Percentiles rank a stretch among this genome's conserved stretches.
Conservation (phyloP, 2,113 vertebrate species). For the Nycticryphes semicollaris region DNA sequence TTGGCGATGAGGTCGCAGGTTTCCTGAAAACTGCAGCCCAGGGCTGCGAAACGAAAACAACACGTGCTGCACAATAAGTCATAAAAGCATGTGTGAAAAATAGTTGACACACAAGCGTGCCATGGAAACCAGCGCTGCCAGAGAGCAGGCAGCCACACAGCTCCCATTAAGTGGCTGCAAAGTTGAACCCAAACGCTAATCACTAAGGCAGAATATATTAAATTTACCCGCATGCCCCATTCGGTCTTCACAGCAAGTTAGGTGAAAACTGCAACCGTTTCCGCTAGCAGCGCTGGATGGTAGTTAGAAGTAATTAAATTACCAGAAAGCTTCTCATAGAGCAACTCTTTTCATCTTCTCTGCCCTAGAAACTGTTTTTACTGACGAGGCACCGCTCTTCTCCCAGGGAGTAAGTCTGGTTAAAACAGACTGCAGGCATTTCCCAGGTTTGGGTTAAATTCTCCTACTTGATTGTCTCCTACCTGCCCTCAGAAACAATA, state of each 20-base stretch:
- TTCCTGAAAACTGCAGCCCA: conserved; percentile 31
- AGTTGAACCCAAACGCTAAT: conserved; percentile 26
- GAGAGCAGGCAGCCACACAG: not conserved
- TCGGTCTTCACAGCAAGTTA: conserved; percentile 31
- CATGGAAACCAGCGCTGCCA: conserved; percentile 51
- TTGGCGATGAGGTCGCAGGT: not conserved
- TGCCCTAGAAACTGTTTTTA: conserved; percentile 22
- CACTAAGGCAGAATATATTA: conserved; percentile 43
- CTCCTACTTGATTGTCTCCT: not conserved
- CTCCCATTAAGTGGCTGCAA: conserved; percentile 40
- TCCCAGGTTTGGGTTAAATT: not conserved
- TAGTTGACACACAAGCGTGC: conserved; percentile 33
- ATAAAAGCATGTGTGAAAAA: conserved; percentile 57
- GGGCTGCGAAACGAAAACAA: conserved; percentile 9
- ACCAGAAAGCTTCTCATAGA: conserved; percentile 22
- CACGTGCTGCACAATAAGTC: conserved; percentile 21
- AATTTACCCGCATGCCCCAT: conserved; percentile 19
- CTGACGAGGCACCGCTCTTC: not conserved
- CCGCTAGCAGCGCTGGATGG: not conserved
- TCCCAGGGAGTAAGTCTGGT: not conserved
- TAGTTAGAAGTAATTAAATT: conserved; percentile 39
- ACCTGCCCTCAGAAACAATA: conserved; percentile 2
- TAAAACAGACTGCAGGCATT: not conserved
- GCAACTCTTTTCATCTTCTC: not conserved
- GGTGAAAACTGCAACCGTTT: conserved; percentile 44